Conservation (phyloP, 2,113 vertebrate species). For the Macheiramphus alcinus region DNA sequence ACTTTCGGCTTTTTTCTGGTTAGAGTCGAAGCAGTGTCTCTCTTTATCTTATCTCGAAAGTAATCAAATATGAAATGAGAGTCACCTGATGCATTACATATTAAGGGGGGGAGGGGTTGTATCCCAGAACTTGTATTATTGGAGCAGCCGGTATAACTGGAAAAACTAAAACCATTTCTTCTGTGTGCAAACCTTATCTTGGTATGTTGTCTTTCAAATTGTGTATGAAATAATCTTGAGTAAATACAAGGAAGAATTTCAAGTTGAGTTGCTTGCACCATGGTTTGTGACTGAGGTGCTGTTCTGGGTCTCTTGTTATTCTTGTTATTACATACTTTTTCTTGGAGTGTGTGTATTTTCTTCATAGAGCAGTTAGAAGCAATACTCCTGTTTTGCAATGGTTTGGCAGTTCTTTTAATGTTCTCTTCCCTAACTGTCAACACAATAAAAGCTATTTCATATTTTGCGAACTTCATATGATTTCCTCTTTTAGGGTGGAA, state of each 20-base stretch:
- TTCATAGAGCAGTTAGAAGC: background rate
- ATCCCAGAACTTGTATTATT: background rate
- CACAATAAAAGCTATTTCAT: background rate
- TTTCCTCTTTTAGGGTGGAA: background rate
- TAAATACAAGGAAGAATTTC: conserved; percentile 34
- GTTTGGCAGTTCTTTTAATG: background rate
- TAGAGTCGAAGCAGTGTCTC: background rate
- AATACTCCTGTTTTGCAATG: background rate
- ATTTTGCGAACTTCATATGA: background rate
- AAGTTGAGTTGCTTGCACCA: background rate
- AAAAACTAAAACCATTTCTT: conserved; percentile 29
- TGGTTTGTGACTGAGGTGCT: background rate
- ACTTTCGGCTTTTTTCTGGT: background rate
- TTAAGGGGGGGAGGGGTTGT: background rate
- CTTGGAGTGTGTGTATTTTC: background rate
- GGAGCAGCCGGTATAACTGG: conserved; percentile 46
- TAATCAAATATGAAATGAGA: background rate
- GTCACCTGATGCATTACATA: background rate
- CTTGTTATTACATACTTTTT: background rate
- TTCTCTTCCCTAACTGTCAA: background rate
- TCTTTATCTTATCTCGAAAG: background rate
- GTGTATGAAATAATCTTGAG: background rate
- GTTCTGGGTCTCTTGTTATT: background rate
- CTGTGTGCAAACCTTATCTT: conserved; percentile 13
- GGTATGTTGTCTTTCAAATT: conserved; percentile 1